Evolutionary conservation across 2,888 invertebrate species (phyloP).

Genomic region (Parnassius mnemosyne): DNA sequence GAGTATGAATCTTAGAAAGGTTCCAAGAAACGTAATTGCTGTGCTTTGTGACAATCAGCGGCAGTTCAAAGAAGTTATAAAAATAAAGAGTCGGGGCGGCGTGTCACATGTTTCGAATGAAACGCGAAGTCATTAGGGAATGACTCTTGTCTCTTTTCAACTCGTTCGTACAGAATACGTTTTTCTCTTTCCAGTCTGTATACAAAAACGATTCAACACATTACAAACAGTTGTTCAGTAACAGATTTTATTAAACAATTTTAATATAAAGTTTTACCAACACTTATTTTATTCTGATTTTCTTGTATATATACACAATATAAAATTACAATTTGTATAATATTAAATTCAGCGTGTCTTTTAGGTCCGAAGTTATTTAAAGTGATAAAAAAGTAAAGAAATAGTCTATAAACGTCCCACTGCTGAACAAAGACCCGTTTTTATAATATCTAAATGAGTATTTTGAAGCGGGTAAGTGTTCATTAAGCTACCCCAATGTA

Average conservation of each 20-base stretch:
- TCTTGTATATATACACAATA: no score
- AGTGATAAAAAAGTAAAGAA: no score
- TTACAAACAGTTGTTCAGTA: constrained; percentile 11
- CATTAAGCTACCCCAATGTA: no score
- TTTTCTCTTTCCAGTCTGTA: constrained; percentile 18
- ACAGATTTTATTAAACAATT: background rate
- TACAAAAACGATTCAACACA: constrained; percentile 2
- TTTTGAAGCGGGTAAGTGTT: no score
- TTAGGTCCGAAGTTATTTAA: no score
- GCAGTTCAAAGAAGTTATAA: constrained; percentile 52
- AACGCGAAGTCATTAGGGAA: constrained; percentile 34
- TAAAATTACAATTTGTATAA: no score
- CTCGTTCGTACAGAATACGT: constrained; percentile 20
- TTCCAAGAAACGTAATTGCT: constrained; percentile 34
- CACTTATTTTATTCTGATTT: no score
- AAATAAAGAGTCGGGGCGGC: constrained; percentile 49
- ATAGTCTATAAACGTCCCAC: no score
- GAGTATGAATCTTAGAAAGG: constrained; percentile 5
- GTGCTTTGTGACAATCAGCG: constrained; percentile 37
- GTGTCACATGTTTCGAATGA: constrained; percentile 43
- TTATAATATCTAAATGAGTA: no score
- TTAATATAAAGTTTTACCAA: background rate
- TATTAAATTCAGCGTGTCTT: no score
- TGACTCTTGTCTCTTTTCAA: constrained; percentile 30
- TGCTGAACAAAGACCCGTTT: no score